phyloP scores from a whole-genome alignment of 2,797 vertebrate genomes.

The Sus cebifrons region DNA sequence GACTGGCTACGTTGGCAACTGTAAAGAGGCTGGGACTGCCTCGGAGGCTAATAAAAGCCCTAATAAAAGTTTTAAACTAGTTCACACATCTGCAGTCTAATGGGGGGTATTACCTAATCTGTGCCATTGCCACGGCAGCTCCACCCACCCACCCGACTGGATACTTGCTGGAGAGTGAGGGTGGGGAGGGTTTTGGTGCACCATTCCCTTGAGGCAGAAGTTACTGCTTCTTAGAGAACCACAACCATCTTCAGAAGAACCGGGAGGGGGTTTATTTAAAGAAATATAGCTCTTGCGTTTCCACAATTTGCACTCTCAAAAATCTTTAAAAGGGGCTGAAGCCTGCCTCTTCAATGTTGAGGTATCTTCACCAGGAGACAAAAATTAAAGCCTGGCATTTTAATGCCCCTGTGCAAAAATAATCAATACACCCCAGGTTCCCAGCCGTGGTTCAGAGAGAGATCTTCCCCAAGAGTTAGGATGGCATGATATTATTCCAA shows the following conservation, averaged over 20 bases:
- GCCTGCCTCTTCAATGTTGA: not conserved
- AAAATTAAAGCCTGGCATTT: conserved; percentile 82
- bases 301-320: conserved; percentile 83
- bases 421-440: conserved; percentile 66
- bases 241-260: conserved; percentile 81
- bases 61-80: conserved; percentile 91
- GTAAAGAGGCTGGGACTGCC: conserved; percentile 87
- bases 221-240: conserved; percentile 80
- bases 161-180: conserved; percentile 22
- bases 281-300: conserved; percentile 69
- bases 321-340: conserved; percentile 68
- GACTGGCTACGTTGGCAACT: conserved; percentile 87
- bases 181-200: not conserved
- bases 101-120: conserved; percentile 90
- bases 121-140: conserved; percentile 71
- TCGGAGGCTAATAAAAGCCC: conserved; percentile 90
- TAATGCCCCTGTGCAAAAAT: conserved; percentile 85
- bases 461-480: conserved; percentile 24
- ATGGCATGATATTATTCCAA: not conserved
- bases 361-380: conserved; percentile 81
- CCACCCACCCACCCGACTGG: conserved; percentile 69
- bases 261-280: conserved; percentile 73
- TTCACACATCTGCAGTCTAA: conserved; percentile 92
- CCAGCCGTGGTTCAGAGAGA: conserved; percentile 55
- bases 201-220: conserved; percentile 66